Evolutionary conservation across 2,888 invertebrate genomes (phyloP).

Genomic region (Tiphia femorata): DNA sequence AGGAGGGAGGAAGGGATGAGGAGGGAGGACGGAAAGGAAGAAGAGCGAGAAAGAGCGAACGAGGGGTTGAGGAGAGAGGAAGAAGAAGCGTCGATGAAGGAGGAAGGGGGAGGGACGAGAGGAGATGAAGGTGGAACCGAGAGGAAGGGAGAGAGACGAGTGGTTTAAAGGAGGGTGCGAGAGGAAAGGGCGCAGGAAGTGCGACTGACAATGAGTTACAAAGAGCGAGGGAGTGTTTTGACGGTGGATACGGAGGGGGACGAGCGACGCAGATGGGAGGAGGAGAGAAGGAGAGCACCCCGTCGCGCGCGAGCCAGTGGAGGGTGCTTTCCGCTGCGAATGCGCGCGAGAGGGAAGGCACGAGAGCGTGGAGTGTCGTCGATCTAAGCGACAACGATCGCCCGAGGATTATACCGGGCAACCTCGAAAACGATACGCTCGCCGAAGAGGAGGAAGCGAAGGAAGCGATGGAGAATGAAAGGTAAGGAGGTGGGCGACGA

Average conservation of each 20-base stretch:
- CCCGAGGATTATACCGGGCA: no score
- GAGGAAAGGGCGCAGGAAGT: neutral
- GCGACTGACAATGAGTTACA: neutral
- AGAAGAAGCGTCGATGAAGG: neutral
- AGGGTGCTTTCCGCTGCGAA: no score
- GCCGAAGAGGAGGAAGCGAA: no score
- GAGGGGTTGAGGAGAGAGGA: neutral
- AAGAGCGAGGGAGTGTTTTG: conserved; percentile 2
- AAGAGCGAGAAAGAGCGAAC: neutral
- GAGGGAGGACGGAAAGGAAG: neutral
- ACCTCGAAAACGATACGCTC: no score
- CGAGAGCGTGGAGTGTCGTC: no score
- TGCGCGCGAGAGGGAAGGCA: no score
- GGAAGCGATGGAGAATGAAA: no score
- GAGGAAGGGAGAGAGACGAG: conserved; percentile 3
- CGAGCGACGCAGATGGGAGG: neutral
- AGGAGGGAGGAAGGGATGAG: conserved; percentile 6
- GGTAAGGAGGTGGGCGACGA: neutral
- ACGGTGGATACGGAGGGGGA: neutral
- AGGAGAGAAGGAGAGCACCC: neutral
- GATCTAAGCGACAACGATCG: no score
- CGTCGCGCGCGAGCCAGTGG: neutral
- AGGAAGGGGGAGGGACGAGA: neutral
- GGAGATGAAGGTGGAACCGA: neutral
- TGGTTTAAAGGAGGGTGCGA: neutral